Conservation (phyloP, 2,113 vertebrate species). For the Casuarius casuarius region DNA sequence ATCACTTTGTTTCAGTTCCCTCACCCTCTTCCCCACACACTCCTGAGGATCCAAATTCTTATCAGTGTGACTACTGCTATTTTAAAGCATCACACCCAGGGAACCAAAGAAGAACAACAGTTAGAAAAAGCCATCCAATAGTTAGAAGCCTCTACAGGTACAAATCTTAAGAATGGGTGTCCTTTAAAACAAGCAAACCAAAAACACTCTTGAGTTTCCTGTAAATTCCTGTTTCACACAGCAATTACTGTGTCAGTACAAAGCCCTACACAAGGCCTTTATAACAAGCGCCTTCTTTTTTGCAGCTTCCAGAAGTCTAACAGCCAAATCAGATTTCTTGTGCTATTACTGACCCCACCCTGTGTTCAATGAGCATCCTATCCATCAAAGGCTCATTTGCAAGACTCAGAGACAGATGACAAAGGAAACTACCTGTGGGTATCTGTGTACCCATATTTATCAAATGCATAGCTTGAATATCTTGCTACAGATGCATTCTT, state of each 20-base stretch:
- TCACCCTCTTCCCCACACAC: neutral
- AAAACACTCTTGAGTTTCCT: neutral
- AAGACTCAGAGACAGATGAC: neutral
- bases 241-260: neutral
- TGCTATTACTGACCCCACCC: neutral
- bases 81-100: neutral
- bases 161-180: neutral
- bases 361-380: neutral
- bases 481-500: neutral
- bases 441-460: neutral
- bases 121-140: neutral
- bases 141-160: neutral
- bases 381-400: conserved; percentile 2
- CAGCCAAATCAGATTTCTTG: neutral
- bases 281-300: neutral
- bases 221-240: neutral
- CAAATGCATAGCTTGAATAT: neutral
- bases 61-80: neutral
- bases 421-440: neutral
- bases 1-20: neutral
- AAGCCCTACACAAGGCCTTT: neutral
- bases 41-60: neutral
- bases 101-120: neutral
- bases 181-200: no score
- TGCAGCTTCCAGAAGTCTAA: neutral